Conservation (phyloP, 2,888 invertebrate species). For the Leucophora obtusa region DNA sequence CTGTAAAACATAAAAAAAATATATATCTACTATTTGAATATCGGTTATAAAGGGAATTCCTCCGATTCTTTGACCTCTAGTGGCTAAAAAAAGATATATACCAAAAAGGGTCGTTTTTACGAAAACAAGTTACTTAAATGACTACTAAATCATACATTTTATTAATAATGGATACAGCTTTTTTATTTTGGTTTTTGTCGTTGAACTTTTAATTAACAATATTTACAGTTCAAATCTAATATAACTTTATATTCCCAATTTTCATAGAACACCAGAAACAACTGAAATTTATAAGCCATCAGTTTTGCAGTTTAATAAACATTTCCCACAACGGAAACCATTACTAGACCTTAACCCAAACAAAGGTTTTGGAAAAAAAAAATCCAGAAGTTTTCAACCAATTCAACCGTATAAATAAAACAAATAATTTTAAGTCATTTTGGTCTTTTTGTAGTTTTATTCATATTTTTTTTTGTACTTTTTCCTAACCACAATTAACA, state of each 20-base stretch:
- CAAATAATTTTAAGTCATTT: conserved; percentile 58
- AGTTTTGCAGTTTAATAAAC: not conserved
- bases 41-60: too few relatives aligned
- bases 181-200: too few relatives aligned
- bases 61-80: too few relatives aligned
- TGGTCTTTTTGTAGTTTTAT: conserved; percentile 26
- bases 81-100: too few relatives aligned
- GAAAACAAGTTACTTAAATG: too few relatives aligned
- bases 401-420: conserved; percentile 49
- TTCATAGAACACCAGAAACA: not conserved
- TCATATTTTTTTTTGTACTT: conserved; percentile 52
- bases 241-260: not conserved
- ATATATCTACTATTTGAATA: too few relatives aligned
- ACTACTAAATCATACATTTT: too few relatives aligned
- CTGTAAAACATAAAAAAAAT: too few relatives aligned
- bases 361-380: not conserved
- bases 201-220: too few relatives aligned
- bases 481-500: conserved; percentile 61
- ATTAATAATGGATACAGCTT: too few relatives aligned
- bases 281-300: not conserved
- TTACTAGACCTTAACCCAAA: not conserved
- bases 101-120: too few relatives aligned
- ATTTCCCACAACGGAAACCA: not conserved
- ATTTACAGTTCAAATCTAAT: too few relatives aligned
- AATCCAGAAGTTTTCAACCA: conserved; percentile 31